A percentile compares a stretch with the other conserved stretches of the same genome.
Conservation (phyloP, 1,140 invertebrate species). For the Holcopasites calliopsidis region DNA sequence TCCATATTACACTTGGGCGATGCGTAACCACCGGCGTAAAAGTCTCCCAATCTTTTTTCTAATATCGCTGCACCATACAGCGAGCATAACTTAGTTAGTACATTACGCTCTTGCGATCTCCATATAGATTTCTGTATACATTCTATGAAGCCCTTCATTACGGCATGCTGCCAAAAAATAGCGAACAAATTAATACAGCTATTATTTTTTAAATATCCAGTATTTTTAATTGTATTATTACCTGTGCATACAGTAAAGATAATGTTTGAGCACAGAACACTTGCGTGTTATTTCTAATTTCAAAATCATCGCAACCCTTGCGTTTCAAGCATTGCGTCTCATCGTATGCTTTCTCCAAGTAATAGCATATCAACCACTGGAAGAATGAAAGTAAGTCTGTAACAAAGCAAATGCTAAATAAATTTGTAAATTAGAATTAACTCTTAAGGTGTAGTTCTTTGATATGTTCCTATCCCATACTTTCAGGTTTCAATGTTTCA, state of each 20-base stretch:
- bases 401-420: conserved; percentile 58
- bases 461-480: conserved; percentile 77
- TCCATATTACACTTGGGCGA: conserved; percentile 75
- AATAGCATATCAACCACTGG: conserved; percentile 91
- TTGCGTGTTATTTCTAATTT: conserved; percentile 89
- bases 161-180: conserved; percentile 81
- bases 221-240: conserved; percentile 63
- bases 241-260: conserved; percentile 88
- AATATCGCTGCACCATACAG: conserved; percentile 87
- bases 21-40: conserved; percentile 88
- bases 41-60: conserved; percentile 87
- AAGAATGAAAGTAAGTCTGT: conserved; percentile 87
- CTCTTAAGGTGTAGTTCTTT: no score
- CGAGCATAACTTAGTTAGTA: conserved; percentile 84
- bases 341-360: conserved; percentile 85
- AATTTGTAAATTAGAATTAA: no score
- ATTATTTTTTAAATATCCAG: no score
- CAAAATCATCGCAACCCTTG: conserved; percentile 85
- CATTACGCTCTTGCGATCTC: conserved; percentile 76
- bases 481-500: conserved; percentile 78
- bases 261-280: conserved; percentile 89
- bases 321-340: conserved; percentile 81
- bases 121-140: conserved; percentile 78
- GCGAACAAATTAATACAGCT: background rate
- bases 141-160: conserved; percentile 82